Evolutionary conservation across 2,888 invertebrate species (phyloP).

Genomic region (Nephrotoma appendiculata): DNA sequence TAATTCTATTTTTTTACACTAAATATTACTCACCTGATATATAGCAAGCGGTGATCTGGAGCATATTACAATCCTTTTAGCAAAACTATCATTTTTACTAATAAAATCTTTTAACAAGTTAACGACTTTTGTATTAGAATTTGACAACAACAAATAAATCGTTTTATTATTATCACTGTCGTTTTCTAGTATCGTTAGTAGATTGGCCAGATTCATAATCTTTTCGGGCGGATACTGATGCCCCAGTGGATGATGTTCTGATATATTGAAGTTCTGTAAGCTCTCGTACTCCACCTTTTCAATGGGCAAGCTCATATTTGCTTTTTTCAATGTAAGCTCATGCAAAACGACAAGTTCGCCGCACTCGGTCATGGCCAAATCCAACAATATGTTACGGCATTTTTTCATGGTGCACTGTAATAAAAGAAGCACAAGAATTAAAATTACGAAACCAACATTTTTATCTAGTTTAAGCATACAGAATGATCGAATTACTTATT

Average conservation of each 20-base stretch:
- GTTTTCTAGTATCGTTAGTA: constrained; percentile 24
- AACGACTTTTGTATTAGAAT: constrained; percentile 24
- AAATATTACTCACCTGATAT: constrained; percentile 22
- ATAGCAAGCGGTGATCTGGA: constrained; percentile 29
- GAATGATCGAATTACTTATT: neutral
- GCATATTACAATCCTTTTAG: constrained; percentile 25
- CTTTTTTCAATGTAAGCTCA: constrained; percentile 25
- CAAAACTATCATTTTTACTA: constrained; percentile 21
- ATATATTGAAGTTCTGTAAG: constrained; percentile 27
- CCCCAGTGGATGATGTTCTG: constrained; percentile 30
- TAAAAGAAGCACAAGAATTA: constrained; percentile 8
- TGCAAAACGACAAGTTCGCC: constrained; percentile 28
- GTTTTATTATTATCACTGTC: constrained; percentile 18
- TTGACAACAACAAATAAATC: constrained; percentile 26
- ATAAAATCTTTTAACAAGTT: constrained; percentile 25
- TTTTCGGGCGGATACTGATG: constrained; percentile 29
- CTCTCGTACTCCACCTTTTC: constrained; percentile 22
- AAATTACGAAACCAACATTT: neutral
- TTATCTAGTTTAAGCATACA: neutral
- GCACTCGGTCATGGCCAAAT: constrained; percentile 27
- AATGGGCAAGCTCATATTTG: constrained; percentile 21
- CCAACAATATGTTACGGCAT: constrained; percentile 28
- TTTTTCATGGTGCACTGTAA: constrained; percentile 26
- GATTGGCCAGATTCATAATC: constrained; percentile 24
- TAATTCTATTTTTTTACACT: neutral